Percentiles rank a stretch among this genome's conserved stretches.
phyloP scores from a whole-genome alignment of 2,797 vertebrate genomes.

The Squalus acanthias region DNA sequence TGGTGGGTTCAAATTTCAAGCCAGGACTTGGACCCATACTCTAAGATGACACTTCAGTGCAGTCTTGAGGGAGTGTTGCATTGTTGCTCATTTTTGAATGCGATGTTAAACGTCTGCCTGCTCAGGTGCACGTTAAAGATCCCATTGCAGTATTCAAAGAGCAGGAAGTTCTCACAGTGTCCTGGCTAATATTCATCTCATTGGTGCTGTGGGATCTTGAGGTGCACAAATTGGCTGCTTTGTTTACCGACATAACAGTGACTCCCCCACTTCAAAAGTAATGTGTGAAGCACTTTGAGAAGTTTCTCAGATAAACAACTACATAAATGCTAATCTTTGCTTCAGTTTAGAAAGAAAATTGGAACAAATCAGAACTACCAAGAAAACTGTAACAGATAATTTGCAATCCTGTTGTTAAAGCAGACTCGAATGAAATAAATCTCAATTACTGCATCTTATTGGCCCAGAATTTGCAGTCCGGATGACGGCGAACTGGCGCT shows the following conservation, averaged over 20 bases:
- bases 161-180: background rate
- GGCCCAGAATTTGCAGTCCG: too few relatives aligned
- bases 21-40: background rate
- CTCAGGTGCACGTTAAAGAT: background rate
- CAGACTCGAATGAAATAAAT: background rate
- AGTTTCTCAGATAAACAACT: background rate
- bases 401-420: background rate
- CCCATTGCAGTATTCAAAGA: background rate
- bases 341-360: background rate
- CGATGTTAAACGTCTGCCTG: background rate
- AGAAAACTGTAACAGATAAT: background rate
- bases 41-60: background rate
- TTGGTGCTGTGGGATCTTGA: background rate
- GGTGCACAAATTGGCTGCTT: background rate
- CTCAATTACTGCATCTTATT: background rate
- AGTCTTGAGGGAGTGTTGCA: background rate
- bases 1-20: background rate
- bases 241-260: background rate
- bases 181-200: background rate
- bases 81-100: background rate
- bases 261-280: background rate
- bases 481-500: too few relatives aligned
- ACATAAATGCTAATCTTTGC: background rate
- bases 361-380: background rate
- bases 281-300: background rate